Base-by-base conservation (phyloP, 2,113 vertebrate genomes). In the Polyodon spathula region DNA sequence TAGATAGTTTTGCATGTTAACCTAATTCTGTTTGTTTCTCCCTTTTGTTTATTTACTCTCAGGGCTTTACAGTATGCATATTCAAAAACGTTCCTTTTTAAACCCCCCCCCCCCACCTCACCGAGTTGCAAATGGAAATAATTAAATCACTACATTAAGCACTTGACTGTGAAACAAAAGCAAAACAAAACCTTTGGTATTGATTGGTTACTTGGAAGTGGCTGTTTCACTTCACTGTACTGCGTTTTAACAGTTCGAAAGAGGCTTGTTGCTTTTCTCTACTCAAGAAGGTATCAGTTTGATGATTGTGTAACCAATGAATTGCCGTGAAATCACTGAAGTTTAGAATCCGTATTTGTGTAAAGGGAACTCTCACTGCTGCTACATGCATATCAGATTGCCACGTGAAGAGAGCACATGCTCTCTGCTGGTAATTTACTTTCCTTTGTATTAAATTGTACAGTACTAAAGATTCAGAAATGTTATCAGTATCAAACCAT, bases 1-100 rank as follows among this genome's bases (percentile, higher is more conserved):
- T 94, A 93, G 93, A 71, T 90, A 90, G 90, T 87, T 85, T 87
- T 93, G 92, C 93, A 95, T 97, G 92, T 94, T 89, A 86, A 88
- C 88, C 88, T 90, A 87, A 88, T 91, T 89, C 82, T 77, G 63
- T 55, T 61, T 65, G 66, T 44, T 74, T 69, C 71, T 83, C 75
- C 80, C 82, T 85, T 79, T 83, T 81, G 76, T 83, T 82, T 80
- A 78, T 82, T 88, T 85, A 86, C 78, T 88, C 93, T 96, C 95
- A 95, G 94, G 95, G 93, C 93, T 91, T 89, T 90, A 88, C 84
- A 88, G 80, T 86, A 84, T 87, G 58, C 77, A 88, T 88, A 81
- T 80, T 87, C 78, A 80, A 79, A 27, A 27, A 27, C 3, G 27
- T 27, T 27, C 27, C 27, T 27, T 27, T 27, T 27, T 27, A 27